Conservation (phyloP, 2,113 vertebrate genomes). For the Neogobius melanostomus region DNA sequence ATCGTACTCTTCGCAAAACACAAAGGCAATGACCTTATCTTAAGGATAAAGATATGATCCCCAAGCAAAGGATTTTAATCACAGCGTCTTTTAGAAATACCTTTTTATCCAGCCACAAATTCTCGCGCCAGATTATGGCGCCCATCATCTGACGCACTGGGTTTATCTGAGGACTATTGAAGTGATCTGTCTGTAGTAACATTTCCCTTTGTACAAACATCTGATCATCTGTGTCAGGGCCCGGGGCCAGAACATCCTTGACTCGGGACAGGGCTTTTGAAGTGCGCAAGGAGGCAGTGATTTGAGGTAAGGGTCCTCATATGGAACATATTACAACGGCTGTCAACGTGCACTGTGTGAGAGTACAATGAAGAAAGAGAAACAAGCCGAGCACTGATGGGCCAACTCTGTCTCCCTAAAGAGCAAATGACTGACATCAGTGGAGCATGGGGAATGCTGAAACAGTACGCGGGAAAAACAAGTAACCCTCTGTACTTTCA, state of each 20-base stretch:
- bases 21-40: too few relatives aligned
- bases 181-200: conserved; percentile 36
- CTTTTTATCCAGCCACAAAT: conserved; percentile 7
- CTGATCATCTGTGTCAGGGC: conserved; percentile 31
- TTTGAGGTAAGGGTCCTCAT: conserved; percentile 33
- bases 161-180: conserved; percentile 27
- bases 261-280: not conserved
- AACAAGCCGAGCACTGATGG: not conserved
- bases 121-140: not conserved
- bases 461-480: conserved; percentile 28
- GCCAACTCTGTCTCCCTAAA: conserved; percentile 27
- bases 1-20: too few relatives aligned
- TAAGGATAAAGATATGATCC: too few relatives aligned
- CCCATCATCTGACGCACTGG: not conserved
- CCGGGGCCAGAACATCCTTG: conserved; percentile 31
- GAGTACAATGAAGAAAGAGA: conserved; percentile 32
- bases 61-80: not conserved
- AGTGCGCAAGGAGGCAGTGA: conserved; percentile 5
- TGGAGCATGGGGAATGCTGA: conserved; percentile 12
- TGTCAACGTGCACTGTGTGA: not conserved
- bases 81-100: not conserved
- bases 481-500: conserved; percentile 39
- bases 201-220: conserved; percentile 26
- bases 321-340: conserved; percentile 36
- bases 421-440: conserved; percentile 35